These are phyloP conservation scores for Dasysyrphus tricinctus DNA, from an alignment of 2,888 invertebrate genomes.

Conservation along the genomic window DNA sequence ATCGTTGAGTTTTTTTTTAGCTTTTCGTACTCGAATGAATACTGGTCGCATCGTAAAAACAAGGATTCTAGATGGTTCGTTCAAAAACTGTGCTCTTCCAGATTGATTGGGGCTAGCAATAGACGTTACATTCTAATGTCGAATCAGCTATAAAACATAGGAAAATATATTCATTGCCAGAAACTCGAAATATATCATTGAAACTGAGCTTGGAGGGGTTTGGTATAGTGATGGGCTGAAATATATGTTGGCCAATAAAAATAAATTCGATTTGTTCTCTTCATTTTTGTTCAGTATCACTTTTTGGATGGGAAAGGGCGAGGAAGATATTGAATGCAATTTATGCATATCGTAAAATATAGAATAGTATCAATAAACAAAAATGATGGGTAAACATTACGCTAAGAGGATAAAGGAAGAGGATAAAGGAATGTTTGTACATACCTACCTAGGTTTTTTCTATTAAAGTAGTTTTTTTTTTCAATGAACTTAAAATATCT, in stretches of 20 bases:
- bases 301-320: not conserved
- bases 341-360: constrained; percentile 29
- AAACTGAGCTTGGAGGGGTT: not conserved
- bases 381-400: not conserved
- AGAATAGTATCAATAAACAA: not conserved
- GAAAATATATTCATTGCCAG: constrained; percentile 71
- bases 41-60: constrained; percentile 67
- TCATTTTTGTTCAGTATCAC: not conserved
- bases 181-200: constrained; percentile 36
- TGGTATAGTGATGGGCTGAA: not conserved
- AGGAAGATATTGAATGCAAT: constrained; percentile 23
- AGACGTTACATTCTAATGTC: constrained; percentile 53
- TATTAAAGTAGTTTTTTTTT: too few relatives aligned
- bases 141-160: constrained; percentile 70
- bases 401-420: too few relatives aligned
- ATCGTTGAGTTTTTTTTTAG: constrained; percentile 14
- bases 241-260: constrained; percentile 62
- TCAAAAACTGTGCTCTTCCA: not conserved
- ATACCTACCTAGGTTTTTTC: too few relatives aligned
- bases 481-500: too few relatives aligned
- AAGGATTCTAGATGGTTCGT: constrained; percentile 14
- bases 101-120: not conserved
- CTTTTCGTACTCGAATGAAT: constrained; percentile 52
- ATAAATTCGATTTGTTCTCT: constrained; percentile 53
- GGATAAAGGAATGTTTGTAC: not conserved